Evolutionary conservation across 2,797 vertebrate species (phyloP).

Genomic region (Platalea minor): DNA sequence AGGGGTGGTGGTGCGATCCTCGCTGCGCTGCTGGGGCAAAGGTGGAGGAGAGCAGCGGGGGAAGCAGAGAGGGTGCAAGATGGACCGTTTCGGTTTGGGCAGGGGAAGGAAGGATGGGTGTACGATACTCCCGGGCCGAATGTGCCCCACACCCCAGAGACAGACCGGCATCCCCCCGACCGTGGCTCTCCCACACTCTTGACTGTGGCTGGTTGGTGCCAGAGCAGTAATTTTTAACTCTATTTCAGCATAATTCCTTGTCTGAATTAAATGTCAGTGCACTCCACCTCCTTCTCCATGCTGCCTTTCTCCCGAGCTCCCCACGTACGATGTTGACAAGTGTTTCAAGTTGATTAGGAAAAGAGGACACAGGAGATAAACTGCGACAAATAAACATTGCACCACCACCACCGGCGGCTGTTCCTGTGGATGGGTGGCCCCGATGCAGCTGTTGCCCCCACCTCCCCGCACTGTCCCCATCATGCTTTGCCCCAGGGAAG

Average conservation of each 20-base stretch:
- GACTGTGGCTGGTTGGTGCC: not conserved
- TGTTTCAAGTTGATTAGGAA: not conserved
- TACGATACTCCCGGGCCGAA: accelerated
- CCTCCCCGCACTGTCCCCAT: accelerated
- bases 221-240: not conserved
- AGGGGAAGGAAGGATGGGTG: not conserved
- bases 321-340: not conserved
- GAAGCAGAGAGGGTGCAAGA: not conserved
- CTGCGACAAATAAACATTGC: accelerated
- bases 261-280: not conserved
- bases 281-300: not conserved
- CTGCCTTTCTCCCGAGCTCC: not conserved
- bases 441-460: accelerated
- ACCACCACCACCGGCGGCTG: accelerated
- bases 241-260: accelerated
- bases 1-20: not conserved
- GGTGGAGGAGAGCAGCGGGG: no score
- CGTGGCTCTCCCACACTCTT: accelerated
- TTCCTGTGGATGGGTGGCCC: not conserved
- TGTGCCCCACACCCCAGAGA: not conserved
- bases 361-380: not conserved
- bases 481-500: not conserved
- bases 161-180: accelerated
- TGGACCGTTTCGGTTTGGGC: accelerated
- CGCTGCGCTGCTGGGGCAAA: not conserved